Base-by-base conservation (phyloP, 2,888 invertebrate species). In the Spicauda simplicius region DNA sequence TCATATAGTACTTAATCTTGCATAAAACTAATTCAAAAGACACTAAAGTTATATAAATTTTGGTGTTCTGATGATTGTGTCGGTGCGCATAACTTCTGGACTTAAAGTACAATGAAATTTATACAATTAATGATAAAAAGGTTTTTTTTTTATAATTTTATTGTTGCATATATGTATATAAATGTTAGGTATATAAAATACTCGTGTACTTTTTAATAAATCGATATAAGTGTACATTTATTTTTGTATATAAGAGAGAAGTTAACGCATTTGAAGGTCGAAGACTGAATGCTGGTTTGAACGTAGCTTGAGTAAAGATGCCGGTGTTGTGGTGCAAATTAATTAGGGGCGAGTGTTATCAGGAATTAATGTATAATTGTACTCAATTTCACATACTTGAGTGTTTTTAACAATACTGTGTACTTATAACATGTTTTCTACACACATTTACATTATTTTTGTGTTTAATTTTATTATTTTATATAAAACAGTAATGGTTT, bases 41-140 rank as follows among this genome's bases (percentile, higher is more conserved):
- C 53, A 53, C 37, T 37, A 18, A 37, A 52, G 18, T 30, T 8
- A 41, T 53, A 25, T 25, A 20, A 53, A 37, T 41, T 20, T 45
- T 45, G 45, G 45, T 45, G n/a, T 45, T 37, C 2, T n/a, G 45
- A 45, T n/a, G 8, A 41, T 20, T 16, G 58, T 63, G 19, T 37
- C 52, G 59, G 64, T 64, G 68, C 69, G 64, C 65, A 67, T 72
- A 19, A 67, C 69, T 63, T 69, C n/a, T 64, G 72, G 68, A 72
- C 73, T 79, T 73, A 74, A 84, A 87, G 86, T 87, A 87, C 87
- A 87, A 85, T 80, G 72, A 73, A 77, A 77, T 77, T 10, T 73
- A 79, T 76, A 78, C 72, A 77, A 72, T 71, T 73, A 65, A 53
- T 56, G 58, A 67, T 64, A 63, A 64, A 55, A 53, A 30, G 25